Conservation (phyloP, 2,888 invertebrate species). For the Apeira syringaria region DNA sequence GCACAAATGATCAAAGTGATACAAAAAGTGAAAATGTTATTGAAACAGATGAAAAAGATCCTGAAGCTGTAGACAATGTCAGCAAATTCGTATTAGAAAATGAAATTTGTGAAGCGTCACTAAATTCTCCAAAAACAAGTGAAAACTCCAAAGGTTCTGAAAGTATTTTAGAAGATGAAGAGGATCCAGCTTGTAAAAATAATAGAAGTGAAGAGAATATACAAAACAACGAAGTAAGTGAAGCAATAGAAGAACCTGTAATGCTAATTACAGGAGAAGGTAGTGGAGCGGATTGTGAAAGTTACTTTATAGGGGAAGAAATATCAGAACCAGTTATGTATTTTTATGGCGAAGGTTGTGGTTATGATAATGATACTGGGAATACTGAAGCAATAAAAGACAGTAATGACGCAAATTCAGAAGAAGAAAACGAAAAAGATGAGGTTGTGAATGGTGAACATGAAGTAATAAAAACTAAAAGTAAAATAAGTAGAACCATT, state of each 20-base stretch:
- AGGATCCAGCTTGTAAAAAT: slow-evolving; percentile 11
- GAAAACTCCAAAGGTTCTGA: slow-evolving; percentile 16
- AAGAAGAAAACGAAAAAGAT: slow-evolving; percentile 58
- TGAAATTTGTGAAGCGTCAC: slow-evolving; percentile 3
- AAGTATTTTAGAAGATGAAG: slow-evolving; percentile 13
- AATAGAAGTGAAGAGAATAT: slow-evolving; percentile 13
- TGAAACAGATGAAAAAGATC: slow-evolving; percentile 2
- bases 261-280: slow-evolving; percentile 88
- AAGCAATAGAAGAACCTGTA: slow-evolving; percentile 89
- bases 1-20: slow-evolving; percentile 3
- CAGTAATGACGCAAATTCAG: slow-evolving; percentile 48
- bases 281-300: slow-evolving; percentile 86
- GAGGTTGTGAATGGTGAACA: slow-evolving; percentile 70
- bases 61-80: not conserved
- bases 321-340: slow-evolving; percentile 89
- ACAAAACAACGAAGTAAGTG: slow-evolving; percentile 68
- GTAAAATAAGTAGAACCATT: slow-evolving; percentile 55
- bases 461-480: slow-evolving; percentile 55
- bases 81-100: slow-evolving; percentile 1
- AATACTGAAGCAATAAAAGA: slow-evolving; percentile 79
- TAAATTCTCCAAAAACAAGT: slow-evolving; percentile 9
- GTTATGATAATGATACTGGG: slow-evolving; percentile 89
- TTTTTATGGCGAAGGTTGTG: slow-evolving; percentile 89
- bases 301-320: slow-evolving; percentile 84
- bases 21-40: slow-evolving; percentile 3